A percentile compares a stretch with the other conserved stretches of the same genome.
Evolutionary conservation across 2,797 vertebrate genomes (phyloP).

Genomic region (Crenuchus spilurus): DNA sequence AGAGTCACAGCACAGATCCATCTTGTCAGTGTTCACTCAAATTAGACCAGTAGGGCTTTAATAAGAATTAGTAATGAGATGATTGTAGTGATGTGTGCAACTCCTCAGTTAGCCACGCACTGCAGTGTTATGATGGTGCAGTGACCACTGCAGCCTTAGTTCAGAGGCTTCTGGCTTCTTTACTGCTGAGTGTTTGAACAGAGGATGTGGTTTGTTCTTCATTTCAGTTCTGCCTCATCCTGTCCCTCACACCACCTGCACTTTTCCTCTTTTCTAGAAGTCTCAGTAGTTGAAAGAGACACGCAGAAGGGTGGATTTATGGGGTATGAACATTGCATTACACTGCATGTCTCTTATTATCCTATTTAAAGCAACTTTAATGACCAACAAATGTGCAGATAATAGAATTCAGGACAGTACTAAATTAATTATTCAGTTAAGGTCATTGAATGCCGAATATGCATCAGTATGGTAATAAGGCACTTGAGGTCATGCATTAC

Average conservation of each 20-base stretch:
- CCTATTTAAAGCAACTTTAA: neutral
- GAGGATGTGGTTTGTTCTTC: neutral
- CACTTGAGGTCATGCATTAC: neutral
- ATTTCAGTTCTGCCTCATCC: neutral
- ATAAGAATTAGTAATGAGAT: too few relatives aligned
- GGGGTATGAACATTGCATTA: neutral
- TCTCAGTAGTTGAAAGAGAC: neutral
- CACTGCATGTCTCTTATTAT: neutral
- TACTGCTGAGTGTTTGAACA: too few relatives aligned
- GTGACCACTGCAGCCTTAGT: too few relatives aligned
- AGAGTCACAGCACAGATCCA: too few relatives aligned
- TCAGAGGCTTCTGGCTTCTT: too few relatives aligned
- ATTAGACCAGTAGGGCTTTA: too few relatives aligned
- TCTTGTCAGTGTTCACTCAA: too few relatives aligned
- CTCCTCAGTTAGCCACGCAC: too few relatives aligned
- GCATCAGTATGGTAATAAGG: neutral
- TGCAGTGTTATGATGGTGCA: neutral
- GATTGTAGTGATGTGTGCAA: too few relatives aligned
- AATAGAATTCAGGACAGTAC: conserved; percentile 21
- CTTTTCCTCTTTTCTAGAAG: conserved; percentile 41
- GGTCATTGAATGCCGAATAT: conserved; percentile 9
- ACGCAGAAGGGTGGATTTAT: neutral
- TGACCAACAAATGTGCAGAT: conserved; percentile 23
- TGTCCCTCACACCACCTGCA: neutral
- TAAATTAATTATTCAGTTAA: conserved; percentile 14